Conservation (phyloP, 2,888 invertebrate species). For the Tipula helvola region DNA sequence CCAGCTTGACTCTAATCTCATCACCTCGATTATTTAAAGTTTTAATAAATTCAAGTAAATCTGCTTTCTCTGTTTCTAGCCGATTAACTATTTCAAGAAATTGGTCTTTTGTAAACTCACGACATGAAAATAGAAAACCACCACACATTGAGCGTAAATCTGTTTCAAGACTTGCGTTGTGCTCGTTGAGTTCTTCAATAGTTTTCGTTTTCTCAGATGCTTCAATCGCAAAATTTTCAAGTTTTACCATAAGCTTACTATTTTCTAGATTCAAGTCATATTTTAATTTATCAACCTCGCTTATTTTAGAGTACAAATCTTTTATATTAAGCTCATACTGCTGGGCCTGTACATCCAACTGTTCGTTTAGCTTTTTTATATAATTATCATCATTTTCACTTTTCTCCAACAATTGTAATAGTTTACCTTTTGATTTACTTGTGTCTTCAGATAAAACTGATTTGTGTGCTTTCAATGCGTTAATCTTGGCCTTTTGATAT, state of each 20-base stretch:
- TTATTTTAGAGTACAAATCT: conserved; percentile 23
- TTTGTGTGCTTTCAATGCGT: conserved; percentile 54
- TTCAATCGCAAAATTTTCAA: conserved; percentile 23
- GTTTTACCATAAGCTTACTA: conserved; percentile 23
- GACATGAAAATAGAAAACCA: conserved; percentile 32
- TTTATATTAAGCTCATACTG: conserved; percentile 26
- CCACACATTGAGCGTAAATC: conserved; percentile 30
- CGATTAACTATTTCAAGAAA: conserved; percentile 29
- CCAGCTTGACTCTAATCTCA: conserved; percentile 23
- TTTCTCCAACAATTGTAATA: conserved; percentile 47
- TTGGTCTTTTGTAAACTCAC: conserved; percentile 30
- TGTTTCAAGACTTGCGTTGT: conserved; percentile 24
- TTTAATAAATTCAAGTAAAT: conserved; percentile 23
- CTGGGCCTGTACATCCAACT: background rate
- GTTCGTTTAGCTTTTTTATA: conserved; percentile 43
- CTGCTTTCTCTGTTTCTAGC: conserved; percentile 29
- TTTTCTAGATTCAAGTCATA: conserved; percentile 21
- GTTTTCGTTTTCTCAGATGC: conserved; percentile 22
- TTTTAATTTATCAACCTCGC: conserved; percentile 20
- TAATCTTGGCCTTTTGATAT: conserved; percentile 47
- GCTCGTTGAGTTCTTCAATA: conserved; percentile 22
- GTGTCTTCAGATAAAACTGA: conserved; percentile 55
- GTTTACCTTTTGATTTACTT: conserved; percentile 43
- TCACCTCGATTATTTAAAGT: conserved; percentile 23
- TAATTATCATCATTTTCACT: conserved; percentile 49